Percentiles rank a stretch among this genome's conserved stretches.
phyloP scores from a whole-genome alignment of 2,888 invertebrate species.

The Ariolimax columbianus region DNA sequence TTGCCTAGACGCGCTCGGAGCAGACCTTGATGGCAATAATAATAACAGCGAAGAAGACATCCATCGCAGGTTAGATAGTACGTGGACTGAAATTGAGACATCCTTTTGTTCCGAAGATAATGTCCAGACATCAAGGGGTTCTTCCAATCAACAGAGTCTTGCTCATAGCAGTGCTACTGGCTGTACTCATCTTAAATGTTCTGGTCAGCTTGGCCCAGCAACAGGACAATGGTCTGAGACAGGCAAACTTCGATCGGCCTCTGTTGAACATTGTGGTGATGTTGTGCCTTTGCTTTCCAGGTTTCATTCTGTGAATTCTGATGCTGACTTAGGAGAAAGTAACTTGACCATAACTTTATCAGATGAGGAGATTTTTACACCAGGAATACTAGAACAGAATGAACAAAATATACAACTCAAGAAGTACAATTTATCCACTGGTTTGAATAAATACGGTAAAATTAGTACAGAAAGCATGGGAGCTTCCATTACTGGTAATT shows the following conservation, averaged over 20 bases:
- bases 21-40: constrained; percentile 28
- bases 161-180: not conserved
- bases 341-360: constrained; percentile 43
- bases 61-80: not conserved
- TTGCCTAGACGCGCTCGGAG: not conserved
- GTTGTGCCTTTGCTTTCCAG: constrained; percentile 36
- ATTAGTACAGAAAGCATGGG: not conserved
- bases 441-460: not conserved
- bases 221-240: not conserved
- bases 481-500: not conserved
- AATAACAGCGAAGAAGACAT: constrained; percentile 28
- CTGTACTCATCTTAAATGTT: not conserved
- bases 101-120: constrained; percentile 4
- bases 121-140: not conserved
- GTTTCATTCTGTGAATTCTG: constrained; percentile 45
- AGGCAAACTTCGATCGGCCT: constrained; percentile 28
- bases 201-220: not conserved
- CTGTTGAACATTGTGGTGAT: constrained; percentile 38
- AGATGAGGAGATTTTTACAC: constrained; percentile 29
- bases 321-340: constrained; percentile 43
- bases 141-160: not conserved
- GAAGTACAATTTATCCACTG: not conserved
- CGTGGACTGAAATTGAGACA: constrained; percentile 19
- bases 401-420: not conserved
- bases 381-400: not conserved